Evolutionary conservation across 2,113 vertebrate species (phyloP).

Genomic region (Eudyptes chrysolophus): DNA sequence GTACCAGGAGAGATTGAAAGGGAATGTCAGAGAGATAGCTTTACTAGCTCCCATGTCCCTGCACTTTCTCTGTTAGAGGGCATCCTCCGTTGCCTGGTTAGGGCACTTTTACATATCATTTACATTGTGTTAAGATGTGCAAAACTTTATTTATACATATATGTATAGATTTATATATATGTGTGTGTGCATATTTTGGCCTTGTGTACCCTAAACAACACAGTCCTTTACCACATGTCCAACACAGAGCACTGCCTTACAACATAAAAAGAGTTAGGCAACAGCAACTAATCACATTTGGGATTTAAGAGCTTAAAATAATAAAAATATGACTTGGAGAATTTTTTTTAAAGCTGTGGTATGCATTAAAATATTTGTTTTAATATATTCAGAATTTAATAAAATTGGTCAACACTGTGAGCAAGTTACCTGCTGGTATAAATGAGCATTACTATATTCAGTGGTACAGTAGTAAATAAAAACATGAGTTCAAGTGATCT

Average conservation of each 20-base stretch:
- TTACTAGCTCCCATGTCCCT: neutral
- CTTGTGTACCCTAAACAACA: neutral
- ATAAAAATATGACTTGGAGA: neutral
- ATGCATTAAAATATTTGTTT: neutral
- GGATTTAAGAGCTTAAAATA: neutral
- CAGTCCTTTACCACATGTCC: neutral
- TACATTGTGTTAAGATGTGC: neutral
- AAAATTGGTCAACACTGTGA: neutral
- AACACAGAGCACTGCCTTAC: neutral
- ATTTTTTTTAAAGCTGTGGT: rapidly evolving
- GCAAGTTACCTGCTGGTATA: neutral
- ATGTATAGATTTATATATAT: neutral
- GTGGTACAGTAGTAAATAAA: neutral
- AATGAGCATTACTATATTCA: neutral
- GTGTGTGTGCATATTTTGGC: neutral
- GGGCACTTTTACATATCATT: neutral
- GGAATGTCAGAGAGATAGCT: neutral
- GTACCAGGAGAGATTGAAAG: neutral
- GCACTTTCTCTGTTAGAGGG: neutral
- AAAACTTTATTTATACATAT: neutral
- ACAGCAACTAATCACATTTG: neutral
- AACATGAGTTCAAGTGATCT: neutral
- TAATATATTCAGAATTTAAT: neutral
- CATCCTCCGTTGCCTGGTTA: neutral
- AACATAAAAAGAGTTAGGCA: neutral